Conservation (phyloP, 2,888 invertebrate species). For the Diadegma fenestrale region DNA sequence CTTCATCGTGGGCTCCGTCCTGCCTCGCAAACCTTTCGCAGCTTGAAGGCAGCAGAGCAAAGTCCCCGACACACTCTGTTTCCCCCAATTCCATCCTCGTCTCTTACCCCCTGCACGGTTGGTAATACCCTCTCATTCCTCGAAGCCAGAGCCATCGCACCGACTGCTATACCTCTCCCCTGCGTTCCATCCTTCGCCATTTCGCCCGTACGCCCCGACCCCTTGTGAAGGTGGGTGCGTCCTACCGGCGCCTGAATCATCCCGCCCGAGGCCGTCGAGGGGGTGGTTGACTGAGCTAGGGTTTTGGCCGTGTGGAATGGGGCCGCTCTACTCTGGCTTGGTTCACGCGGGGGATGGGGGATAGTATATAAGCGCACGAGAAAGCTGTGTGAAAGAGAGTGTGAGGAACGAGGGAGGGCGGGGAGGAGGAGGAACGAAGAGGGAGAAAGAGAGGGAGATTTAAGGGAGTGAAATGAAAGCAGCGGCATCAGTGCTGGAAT, state of each 20-base stretch:
- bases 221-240: slow-evolving; percentile 84
- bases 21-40: slow-evolving; percentile 65
- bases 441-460: slow-evolving; percentile 21
- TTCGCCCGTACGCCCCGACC: slow-evolving; percentile 70
- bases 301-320: slow-evolving; percentile 79
- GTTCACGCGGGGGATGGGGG: slow-evolving; percentile 46
- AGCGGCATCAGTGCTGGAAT: slow-evolving; percentile 67
- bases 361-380: slow-evolving; percentile 58
- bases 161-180: slow-evolving; percentile 67
- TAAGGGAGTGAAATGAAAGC: slow-evolving; percentile 70
- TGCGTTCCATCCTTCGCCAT: slow-evolving; percentile 66
- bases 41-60: slow-evolving; percentile 68
- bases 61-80: slow-evolving; percentile 82
- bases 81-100: slow-evolving; percentile 77
- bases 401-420: slow-evolving; percentile 2
- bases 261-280: slow-evolving; percentile 82
- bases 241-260: slow-evolving; percentile 85
- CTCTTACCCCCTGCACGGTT: slow-evolving; percentile 59
- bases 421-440: background rate
- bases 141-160: slow-evolving; percentile 66
- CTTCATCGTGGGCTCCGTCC: slow-evolving; percentile 60
- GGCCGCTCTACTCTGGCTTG: slow-evolving; percentile 64
- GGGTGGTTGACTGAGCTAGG: slow-evolving; percentile 81
- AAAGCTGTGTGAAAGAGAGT: slow-evolving; percentile 38
- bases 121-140: slow-evolving; percentile 63